Base-by-base conservation (phyloP, 2,797 vertebrate genomes). In the Champsocephalus esox region DNA sequence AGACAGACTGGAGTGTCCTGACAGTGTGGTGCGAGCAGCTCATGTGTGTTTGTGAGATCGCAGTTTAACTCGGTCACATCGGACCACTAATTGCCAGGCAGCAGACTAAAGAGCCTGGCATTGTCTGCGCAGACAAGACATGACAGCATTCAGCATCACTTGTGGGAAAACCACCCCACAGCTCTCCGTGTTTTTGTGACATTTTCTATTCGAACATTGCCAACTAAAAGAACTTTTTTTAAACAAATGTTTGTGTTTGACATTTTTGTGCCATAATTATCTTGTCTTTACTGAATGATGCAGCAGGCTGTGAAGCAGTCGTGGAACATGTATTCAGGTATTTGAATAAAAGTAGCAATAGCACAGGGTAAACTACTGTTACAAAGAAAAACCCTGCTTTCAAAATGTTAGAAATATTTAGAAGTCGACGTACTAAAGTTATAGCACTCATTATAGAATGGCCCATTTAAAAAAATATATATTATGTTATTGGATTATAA, bases 21-120 rank as follows among this genome's bases (percentile, higher is more conserved):
- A 82, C 94, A 81, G 93, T 94, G 87, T 94, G 94, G 89, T 92
- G 94, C 7, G 79, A 94, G 72, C 80, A 74, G 80, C 80, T 94
- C 68, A 50, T 88, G 92, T 94, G 90, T 93, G 89, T 84, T 82
- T 94, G 94, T 73, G 87, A 94, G 78, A 77, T 90, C 68, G 82
- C 86, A 85, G 75, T 86, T 87, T 82, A 88, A 80, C 89, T 88
- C 48, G 50, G 86, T 95, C 92, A 87, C 94, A 93, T 88, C 66
- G 17, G 82, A 82, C 81, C 90, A 93, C 93, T 95, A 95, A 95
- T 94, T 94, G 90, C 81, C 77, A 61, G 24, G 81, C 83, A 81
- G 82, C 43, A 68, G 88, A 90, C 85, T 87, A 79, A 82, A 85
- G 79, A 89, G 79, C 49, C 75, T 70, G 14, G 81, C 74, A 71